Conservation (phyloP, 2,797 vertebrate genomes). For the Myotis pilosus region DNA sequence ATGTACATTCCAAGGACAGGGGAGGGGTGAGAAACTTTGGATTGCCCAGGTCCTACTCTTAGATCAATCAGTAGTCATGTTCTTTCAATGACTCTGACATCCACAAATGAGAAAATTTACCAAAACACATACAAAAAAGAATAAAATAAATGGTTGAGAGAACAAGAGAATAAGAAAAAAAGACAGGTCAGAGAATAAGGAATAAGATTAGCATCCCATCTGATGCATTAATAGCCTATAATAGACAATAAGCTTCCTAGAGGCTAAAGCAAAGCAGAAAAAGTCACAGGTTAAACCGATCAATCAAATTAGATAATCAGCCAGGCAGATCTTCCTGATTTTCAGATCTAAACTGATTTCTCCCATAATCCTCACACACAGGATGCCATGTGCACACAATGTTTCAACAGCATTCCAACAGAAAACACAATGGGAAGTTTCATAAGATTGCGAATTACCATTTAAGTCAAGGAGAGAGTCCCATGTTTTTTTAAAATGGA, state of each 20-base stretch:
- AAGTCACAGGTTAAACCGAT: neutral
- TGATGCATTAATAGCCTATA: neutral
- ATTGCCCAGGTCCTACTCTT: neutral
- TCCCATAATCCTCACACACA: neutral
- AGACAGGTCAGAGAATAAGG: neutral
- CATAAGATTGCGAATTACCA: neutral
- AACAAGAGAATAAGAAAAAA: neutral
- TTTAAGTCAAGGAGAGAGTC: neutral
- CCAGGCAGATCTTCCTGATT: neutral
- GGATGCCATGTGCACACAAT: neutral
- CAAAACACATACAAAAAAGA: neutral
- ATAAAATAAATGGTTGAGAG: neutral
- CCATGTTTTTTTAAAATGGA: constrained; percentile 3
- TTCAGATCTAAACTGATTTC: neutral
- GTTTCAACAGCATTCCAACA: neutral
- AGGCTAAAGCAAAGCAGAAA: neutral
- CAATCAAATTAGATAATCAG: neutral
- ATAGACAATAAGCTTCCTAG: neutral
- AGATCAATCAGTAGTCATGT: neutral
- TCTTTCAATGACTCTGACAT: neutral
- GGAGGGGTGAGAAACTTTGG: neutral
- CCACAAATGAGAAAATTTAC: neutral
- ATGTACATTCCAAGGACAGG: neutral
- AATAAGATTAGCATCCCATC: neutral
- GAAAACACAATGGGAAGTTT: neutral